These are phyloP conservation scores for Crocuta crocuta DNA, from an alignment of 2,113 vertebrate species.

Conservation along the genomic window DNA sequence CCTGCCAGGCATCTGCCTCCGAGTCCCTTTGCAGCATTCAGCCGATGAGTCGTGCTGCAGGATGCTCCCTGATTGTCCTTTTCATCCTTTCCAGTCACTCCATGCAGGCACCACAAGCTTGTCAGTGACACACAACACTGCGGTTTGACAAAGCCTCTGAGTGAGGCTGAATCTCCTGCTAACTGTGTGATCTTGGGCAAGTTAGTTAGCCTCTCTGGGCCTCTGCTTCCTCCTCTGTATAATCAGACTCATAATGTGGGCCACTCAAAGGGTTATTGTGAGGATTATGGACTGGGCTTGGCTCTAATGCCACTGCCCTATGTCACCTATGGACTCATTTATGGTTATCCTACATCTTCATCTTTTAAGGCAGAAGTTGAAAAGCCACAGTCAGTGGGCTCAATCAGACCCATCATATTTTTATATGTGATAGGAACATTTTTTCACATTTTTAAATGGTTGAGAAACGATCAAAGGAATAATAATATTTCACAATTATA, in stretches of 20 bases:
- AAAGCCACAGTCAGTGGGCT: neutral
- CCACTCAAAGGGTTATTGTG: neutral
- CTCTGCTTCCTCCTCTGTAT: neutral
- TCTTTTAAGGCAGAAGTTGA: neutral
- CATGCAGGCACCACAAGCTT: fast-evolving
- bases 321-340: neutral
- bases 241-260: neutral
- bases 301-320: neutral
- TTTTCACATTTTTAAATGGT: conserved; percentile 17
- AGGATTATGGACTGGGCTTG: neutral
- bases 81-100: neutral
- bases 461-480: neutral
- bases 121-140: neutral
- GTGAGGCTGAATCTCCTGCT: neutral
- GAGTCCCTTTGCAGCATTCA: neutral
- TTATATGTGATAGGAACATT: neutral
- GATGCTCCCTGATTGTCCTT: neutral
- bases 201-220: neutral
- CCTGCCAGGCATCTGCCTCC: neutral
- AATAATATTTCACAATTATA: neutral
- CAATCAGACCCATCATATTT: neutral
- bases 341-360: neutral
- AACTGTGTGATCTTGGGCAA: neutral
- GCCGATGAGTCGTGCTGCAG: neutral
- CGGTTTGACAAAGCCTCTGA: neutral